Evolutionary conservation across 2,797 vertebrate genomes (phyloP).

Genomic region (Diplodus puntazzo): DNA sequence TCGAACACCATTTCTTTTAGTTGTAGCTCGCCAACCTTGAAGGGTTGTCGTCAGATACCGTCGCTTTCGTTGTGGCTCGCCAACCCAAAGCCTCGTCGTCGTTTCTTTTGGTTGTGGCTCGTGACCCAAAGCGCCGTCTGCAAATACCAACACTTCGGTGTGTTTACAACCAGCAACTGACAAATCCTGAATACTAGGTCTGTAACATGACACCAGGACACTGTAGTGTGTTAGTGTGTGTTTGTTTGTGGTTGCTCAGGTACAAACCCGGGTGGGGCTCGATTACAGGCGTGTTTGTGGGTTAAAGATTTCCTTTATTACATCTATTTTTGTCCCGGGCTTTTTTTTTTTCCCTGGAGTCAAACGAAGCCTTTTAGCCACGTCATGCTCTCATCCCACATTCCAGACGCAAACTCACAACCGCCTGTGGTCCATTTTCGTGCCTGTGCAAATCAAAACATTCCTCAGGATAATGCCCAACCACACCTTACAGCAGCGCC

Average conservation of each 20-base stretch:
- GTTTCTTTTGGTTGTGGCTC: no score
- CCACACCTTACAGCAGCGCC: constrained; percentile 38
- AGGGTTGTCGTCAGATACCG: no score
- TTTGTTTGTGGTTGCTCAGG: constrained; percentile 65
- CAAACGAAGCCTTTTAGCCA: not conserved
- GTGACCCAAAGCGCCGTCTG: no score
- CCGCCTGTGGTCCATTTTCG: not conserved
- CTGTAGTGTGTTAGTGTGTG: constrained; percentile 16
- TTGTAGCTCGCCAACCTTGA: no score
- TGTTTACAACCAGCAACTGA: no score
- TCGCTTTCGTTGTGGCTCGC: no score
- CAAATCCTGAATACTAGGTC: no score
- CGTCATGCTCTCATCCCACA: constrained; percentile 22
- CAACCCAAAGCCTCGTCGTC: no score
- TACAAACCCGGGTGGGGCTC: constrained; percentile 41
- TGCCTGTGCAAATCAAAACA: constrained; percentile 38
- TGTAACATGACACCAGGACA: not conserved
- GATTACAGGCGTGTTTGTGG: not conserved
- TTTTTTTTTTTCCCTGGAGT: constrained; percentile 16
- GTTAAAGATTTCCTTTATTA: constrained; percentile 56
- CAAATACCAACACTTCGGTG: no score
- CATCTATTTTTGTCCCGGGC: constrained; percentile 29
- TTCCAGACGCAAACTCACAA: constrained; percentile 4
- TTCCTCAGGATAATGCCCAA: constrained; percentile 19
- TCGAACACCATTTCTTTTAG: no score